Evolutionary conservation across 1,140 invertebrate species (phyloP).

Genomic region (Chymomyza costata): DNA sequence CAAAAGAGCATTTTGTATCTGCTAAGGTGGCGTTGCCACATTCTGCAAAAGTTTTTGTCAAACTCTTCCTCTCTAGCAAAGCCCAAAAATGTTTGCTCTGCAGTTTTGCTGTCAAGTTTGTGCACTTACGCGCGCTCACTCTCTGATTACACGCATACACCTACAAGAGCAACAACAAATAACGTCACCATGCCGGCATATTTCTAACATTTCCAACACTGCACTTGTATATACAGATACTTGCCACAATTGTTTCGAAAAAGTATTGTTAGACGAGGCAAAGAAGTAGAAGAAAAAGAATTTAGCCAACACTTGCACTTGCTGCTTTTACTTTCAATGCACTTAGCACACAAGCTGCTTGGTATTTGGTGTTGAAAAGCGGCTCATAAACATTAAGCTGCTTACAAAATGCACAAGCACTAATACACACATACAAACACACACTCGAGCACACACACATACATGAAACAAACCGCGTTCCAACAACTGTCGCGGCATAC

Average conservation of each 20-base stretch:
- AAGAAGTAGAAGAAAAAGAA: too few relatives aligned
- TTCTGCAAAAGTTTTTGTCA: constrained; percentile 46
- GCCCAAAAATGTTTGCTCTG: constrained; percentile 8
- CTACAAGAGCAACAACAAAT: constrained; percentile 6
- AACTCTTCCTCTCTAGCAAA: too few relatives aligned
- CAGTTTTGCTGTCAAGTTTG: constrained; percentile 11
- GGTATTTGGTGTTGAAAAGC: constrained; percentile 41
- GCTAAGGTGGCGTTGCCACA: constrained; percentile 51
- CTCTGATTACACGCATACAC: too few relatives aligned
- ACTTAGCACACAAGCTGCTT: neutral
- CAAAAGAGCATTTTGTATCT: constrained; percentile 63
- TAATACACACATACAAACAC: constrained; percentile 19
- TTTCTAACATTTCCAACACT: constrained; percentile 59
- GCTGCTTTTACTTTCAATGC: too few relatives aligned
- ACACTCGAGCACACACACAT: constrained; percentile 16
- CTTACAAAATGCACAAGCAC: constrained; percentile 55
- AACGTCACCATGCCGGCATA: constrained; percentile 56
- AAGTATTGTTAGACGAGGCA: constrained; percentile 46
- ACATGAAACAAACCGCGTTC: constrained; percentile 1
- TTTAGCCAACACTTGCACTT: constrained; percentile 9
- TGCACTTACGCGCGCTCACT: too few relatives aligned
- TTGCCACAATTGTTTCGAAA: constrained; percentile 17
- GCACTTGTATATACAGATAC: constrained; percentile 1
- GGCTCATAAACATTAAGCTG: constrained; percentile 68
- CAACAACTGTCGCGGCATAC: constrained; percentile 40